A percentile compares a stretch with the other conserved stretches of the same genome.
Conservation (phyloP, 2,797 vertebrate genomes). For the Percopsis omiscomaycus region DNA sequence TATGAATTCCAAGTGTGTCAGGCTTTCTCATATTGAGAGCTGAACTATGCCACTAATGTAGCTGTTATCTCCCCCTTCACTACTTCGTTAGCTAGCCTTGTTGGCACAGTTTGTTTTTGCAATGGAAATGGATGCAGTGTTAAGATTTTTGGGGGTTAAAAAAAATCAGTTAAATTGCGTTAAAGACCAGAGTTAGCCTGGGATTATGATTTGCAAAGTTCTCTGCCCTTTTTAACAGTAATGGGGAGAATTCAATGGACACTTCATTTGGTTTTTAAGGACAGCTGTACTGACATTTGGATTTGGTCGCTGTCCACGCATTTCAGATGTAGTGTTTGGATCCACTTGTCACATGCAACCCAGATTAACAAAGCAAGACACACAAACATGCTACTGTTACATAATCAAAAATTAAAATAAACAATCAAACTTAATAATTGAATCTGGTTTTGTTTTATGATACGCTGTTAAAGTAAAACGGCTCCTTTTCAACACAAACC, state of each 20-base stretch:
- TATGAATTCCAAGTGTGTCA: constrained; percentile 88
- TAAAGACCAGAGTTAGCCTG: constrained; percentile 83
- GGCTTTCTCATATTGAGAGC: constrained; percentile 99
- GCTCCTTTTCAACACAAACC: no score
- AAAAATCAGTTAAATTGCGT: constrained; percentile 68
- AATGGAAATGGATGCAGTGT: constrained; percentile 88
- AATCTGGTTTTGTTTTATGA: constrained; percentile 11
- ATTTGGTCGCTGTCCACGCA: constrained; percentile 65
- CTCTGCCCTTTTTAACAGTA: constrained; percentile 50
- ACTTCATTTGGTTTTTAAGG: constrained; percentile 61
- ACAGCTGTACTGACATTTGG: constrained; percentile 59
- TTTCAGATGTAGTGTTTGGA: constrained; percentile 55
- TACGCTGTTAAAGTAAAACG: no score
- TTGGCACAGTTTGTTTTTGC: constrained; percentile 68
- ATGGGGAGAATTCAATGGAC: constrained; percentile 39
- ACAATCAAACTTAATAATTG: constrained; percentile 84
- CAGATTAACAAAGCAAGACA: constrained; percentile 70
- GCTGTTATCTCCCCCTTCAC: constrained; percentile 65
- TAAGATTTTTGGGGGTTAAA: constrained; percentile 39
- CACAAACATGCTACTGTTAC: constrained; percentile 69
- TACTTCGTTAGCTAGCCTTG: constrained; percentile 51
- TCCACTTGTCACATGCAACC: constrained; percentile 55
- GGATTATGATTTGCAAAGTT: constrained; percentile 77
- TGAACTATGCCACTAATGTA: constrained; percentile 99
- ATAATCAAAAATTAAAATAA: constrained; percentile 92